Base-by-base conservation (phyloP, 92 coral and sea anemone species). In the Bergia sp. region DNA sequence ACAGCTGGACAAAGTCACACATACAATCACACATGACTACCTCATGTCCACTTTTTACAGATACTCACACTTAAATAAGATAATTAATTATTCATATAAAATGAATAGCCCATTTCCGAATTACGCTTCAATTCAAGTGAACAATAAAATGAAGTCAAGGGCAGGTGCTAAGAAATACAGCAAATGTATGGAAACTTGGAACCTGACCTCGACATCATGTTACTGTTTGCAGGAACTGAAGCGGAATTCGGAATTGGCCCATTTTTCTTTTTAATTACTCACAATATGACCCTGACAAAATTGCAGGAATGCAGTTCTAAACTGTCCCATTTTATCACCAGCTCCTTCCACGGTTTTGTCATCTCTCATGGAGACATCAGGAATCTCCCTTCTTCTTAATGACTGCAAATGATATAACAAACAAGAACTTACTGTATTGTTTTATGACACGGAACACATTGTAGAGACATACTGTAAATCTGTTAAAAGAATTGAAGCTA, bases 241-340 rank as follows among this genome's bases (percentile, higher is more conserved):
- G 29, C 0, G 29, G 29, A 29, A 29, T 29, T 29, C 29, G 29
- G 29, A 29, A 29, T 29, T 29, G 29, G 29, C 29, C 29, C 29
- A 29, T 29, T 29, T n/a, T 39, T 23, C 0, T 6, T 50, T 77
- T 64, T 45, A 36, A 12, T 16, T n/a, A 86, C 94, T 91, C 85
- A 97, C 99, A 74, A 61, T 87, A 77, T 94, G 91, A 86, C 96
- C 97, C 89, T 97, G 99, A 57, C 99, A 97, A 82, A 93, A 95
- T 87, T 92, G 96, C 45, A 97, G 89, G 82, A 97, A 97, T 11
- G 99, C 99, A 57, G 92, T 90, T 40, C 94, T 93, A 57, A 97
- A 93, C 80, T 86, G 92, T 9, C 87, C 91, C 50, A 93, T 78
- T 42, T 90, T 89, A 87, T 94, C 96, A 75, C 82, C 92, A 29